Base-by-base conservation (phyloP, 64 coral and sea anemone species). In the Orbicella faveolata region DNA sequence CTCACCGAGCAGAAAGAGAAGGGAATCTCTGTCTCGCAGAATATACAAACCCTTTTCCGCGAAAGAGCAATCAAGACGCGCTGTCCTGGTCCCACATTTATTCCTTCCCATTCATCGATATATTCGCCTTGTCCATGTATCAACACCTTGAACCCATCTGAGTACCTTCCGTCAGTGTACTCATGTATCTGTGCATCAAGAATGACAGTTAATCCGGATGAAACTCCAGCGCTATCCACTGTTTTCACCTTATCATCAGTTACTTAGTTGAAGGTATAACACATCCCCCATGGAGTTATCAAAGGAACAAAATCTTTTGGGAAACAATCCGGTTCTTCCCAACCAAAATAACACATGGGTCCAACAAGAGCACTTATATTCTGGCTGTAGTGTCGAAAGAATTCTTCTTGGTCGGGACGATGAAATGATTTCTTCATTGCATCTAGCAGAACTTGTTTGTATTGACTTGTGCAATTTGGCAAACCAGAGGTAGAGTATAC, bases 181-280 rank as follows among this genome's bases (percentile, higher is more conserved):
- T 94, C 62, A 34, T 77, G 30, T 21, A 69, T 68, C 1, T 89
- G 33, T 4, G 81, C 20, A 78, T 93, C 92, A 53, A 93, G 79
- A 33, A 89, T 13, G 0, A 93, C 44, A 30, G 62, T 55, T 5
- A 93, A 81, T 69, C 92, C 92, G 0, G 76, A 1, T 84, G 92
- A 53, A n/a, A 88, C 19, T 18, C 92, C 87, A 69, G 17, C 34
- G 37, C 52, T 9, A 9, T 67, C 48, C 70, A 84, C 23, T 89
- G 6, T 44, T 89, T 12, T 89, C 3, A 34, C 72, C 39, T 75
- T 63, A 34, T 79, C 92, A 83, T 80, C 20, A 59, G 9, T 34
- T 16, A 87, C 92, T 35, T 87, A 93, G 30, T 93, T 93, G 39
- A 93, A 93, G 21, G 92, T 93, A 54, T 83, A 93, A 72, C 92